Percentiles rank a stretch among this genome's conserved stretches.
Evolutionary conservation across 1,140 invertebrate genomes (phyloP).

Genomic region (Venturia canescens): DNA sequence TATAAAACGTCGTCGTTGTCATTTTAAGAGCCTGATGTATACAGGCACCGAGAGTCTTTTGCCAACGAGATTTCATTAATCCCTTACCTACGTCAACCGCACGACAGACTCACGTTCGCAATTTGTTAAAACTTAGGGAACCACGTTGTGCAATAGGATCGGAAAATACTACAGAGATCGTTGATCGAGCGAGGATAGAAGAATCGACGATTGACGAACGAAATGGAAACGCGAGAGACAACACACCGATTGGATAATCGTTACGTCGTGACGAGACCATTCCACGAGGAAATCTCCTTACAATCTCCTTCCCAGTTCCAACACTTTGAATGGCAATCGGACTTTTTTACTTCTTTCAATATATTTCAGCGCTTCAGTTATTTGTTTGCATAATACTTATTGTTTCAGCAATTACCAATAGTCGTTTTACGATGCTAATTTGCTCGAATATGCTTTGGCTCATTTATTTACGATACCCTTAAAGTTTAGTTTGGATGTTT

Average conservation of each 20-base stretch:
- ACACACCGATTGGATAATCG: conserved; percentile 38
- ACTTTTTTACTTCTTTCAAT: background rate
- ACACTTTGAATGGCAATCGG: background rate
- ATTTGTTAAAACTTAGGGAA: background rate
- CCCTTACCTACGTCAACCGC: conserved; percentile 25
- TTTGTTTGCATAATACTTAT: background rate
- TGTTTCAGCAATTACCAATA: background rate
- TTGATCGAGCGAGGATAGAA: conserved; percentile 40
- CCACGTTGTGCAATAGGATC: conserved; percentile 31
- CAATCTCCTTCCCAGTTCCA: too few species aligned
- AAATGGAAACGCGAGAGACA: conserved; percentile 39
- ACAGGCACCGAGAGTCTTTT: background rate
- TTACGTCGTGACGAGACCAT: conserved; percentile 24
- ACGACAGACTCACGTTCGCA: background rate
- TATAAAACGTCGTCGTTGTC: conserved; percentile 65
- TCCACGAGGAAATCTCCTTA: too few species aligned
- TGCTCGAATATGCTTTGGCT: too few species aligned
- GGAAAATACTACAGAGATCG: conserved; percentile 24
- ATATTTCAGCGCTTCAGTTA: too few species aligned
- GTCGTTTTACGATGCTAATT: too few species aligned
- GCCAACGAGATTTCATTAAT: conserved; percentile 8
- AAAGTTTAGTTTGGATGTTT: too few species aligned
- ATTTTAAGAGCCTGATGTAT: conserved; percentile 46
- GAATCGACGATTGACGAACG: conserved; percentile 25
- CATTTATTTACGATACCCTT: too few species aligned